phyloP scores from a whole-genome alignment of 2,888 invertebrate species.

The Leptodirus hochenwartii region DNA sequence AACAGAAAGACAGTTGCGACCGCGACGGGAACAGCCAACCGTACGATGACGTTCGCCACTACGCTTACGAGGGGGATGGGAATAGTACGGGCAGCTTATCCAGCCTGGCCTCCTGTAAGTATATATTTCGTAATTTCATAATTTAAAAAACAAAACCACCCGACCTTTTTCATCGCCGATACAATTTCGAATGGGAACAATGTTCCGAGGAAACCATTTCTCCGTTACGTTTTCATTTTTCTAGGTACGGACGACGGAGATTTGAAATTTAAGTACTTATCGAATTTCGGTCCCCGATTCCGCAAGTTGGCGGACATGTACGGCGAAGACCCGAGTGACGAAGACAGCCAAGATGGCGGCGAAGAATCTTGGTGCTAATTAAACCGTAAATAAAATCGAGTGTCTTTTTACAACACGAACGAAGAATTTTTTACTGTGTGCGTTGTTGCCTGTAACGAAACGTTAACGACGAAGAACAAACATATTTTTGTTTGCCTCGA shows the following conservation, averaged over 20 bases:
- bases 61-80: slow-evolving; percentile 94
- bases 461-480: too few relatives aligned
- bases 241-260: slow-evolving; percentile 77
- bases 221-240: slow-evolving; percentile 8
- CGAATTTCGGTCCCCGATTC: slow-evolving; percentile 92
- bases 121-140: too few relatives aligned
- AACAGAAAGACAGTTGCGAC: slow-evolving; percentile 78
- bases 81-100: slow-evolving; percentile 82
- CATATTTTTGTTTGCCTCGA: too few relatives aligned
- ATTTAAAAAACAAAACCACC: slow-evolving; percentile 1
- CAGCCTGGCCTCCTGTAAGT: slow-evolving; percentile 71
- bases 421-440: too few relatives aligned
- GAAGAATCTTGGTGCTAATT: slow-evolving; percentile 13
- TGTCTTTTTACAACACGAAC: too few relatives aligned
- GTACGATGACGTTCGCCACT: slow-evolving; percentile 92
- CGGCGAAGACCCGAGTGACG: slow-evolving; percentile 72
- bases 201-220: slow-evolving; percentile 2
- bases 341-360: slow-evolving; percentile 21
- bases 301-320: slow-evolving; percentile 88
- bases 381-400: too few relatives aligned
- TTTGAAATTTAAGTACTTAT: slow-evolving; percentile 84
- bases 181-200: too few relatives aligned
- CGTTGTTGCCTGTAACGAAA: too few relatives aligned
- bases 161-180: too few relatives aligned
- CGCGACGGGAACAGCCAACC: slow-evolving; percentile 83